Base-by-base conservation (phyloP, 2,888 invertebrate genomes). In the Chelonus formosanus region DNA sequence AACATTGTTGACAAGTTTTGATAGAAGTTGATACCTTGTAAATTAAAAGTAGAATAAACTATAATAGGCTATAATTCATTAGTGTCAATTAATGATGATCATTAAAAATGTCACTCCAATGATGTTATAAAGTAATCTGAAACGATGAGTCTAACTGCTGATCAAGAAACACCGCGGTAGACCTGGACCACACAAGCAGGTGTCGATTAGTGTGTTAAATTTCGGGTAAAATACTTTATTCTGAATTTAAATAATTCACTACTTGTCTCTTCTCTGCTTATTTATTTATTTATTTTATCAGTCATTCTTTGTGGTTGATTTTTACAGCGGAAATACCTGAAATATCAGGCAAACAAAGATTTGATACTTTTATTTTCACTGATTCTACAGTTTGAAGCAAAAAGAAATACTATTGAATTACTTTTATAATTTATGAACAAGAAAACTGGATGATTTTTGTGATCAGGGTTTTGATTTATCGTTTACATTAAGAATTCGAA, bases 381-480 rank as follows among this genome's bases (percentile, higher is more conserved):
- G 20, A 20, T 20, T 20, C 20, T 20, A 20, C 20, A 20, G 20
- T 20, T 40, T 40, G 45, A 57, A 57, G 34, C 53, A 31, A 59
- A 63, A 65, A 59, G 54, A 55, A 63, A 60, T 60, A 70, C 71
- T 71, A 70, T 67, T 69, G 66, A 65, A 63, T 7, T 64, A 55
- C 52, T 61, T 71, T 73, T 74, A 73, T 78, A 78, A 78, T 73
- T 79, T 78, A 76, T 73, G 75, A 68, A 74, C 76, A 78, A 74
- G 74, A 74, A 73, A 74, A 72, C 70, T 71, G 74, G 79, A 78
- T 74, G 79, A 79, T 79, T 75, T 77, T 71, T 74, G 40, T 40
- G 74, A 78, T 78, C 78, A 79, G 71, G 71, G 60, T 52, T 68
- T 73, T 79, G 79, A 79, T 79, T 79, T 79, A 79, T 79, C 73